A percentile compares a stretch with the other conserved stretches of the same genome.
Conservation (phyloP, 2,113 vertebrate genomes). For the Cisticola juncidis region DNA sequence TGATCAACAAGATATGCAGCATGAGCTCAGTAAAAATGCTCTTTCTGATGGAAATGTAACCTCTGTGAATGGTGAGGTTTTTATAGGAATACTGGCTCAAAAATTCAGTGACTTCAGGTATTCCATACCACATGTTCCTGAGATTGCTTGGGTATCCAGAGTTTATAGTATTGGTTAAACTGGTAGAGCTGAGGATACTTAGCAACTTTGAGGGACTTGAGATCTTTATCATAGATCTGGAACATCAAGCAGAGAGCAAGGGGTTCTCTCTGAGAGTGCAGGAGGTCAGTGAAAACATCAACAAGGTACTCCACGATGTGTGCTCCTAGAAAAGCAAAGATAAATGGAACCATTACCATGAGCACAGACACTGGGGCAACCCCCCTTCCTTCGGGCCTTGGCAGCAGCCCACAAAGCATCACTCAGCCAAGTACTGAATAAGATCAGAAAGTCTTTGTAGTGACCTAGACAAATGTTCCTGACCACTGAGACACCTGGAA, state of each 20-base stretch:
- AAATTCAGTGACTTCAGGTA: background rate
- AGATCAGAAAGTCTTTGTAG: background rate
- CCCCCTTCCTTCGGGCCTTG: background rate
- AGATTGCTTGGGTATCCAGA: constrained; percentile 84
- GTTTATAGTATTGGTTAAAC: constrained; percentile 85
- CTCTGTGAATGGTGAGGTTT: background rate
- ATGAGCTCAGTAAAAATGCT: background rate
- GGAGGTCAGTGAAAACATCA: constrained; percentile 84
- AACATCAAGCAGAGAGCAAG: constrained; percentile 88
- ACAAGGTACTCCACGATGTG: constrained; percentile 77
- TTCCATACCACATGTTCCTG: constrained; percentile 77
- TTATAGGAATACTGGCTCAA: background rate
- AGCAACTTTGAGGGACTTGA: constrained; percentile 54
- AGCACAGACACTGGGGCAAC: background rate
- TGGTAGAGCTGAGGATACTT: constrained; percentile 60
- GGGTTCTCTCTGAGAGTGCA: constrained; percentile 91
- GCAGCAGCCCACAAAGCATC: background rate
- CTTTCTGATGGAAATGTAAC: background rate
- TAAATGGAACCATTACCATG: background rate
- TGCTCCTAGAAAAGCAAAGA: constrained; percentile 45
- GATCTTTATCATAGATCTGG: constrained; percentile 86
- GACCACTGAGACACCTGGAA: background rate
- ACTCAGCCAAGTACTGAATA: background rate
- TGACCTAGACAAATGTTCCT: background rate
- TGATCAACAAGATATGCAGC: background rate